Evolutionary conservation across 2,888 invertebrate species (phyloP).

Genomic region (Apodemia hepburni): DNA sequence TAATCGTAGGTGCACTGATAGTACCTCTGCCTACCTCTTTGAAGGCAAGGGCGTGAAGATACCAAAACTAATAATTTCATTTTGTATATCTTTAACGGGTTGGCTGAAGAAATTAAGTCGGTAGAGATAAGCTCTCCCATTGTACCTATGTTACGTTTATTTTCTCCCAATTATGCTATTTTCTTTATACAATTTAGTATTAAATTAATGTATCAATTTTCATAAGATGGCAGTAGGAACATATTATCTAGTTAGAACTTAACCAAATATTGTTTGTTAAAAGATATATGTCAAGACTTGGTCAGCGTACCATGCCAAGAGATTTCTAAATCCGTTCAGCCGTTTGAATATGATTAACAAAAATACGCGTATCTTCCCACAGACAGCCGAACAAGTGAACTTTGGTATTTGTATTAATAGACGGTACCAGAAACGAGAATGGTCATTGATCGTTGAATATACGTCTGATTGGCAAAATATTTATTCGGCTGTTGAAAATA

Average conservation of each 20-base stretch:
- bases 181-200: too few relatives aligned
- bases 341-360: conserved; percentile 11
- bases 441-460: background rate
- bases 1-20: too few relatives aligned
- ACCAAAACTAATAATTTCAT: too few relatives aligned
- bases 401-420: conserved; percentile 13
- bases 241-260: background rate
- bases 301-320: conserved; percentile 13
- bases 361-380: conserved; percentile 9
- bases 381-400: conserved; percentile 9
- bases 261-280: background rate
- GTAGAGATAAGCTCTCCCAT: too few relatives aligned
- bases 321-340: conserved; percentile 10
- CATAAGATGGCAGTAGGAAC: too few relatives aligned
- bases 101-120: too few relatives aligned
- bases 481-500: background rate
- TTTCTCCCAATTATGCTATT: too few relatives aligned
- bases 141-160: too few relatives aligned
- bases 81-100: too few relatives aligned
- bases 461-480: background rate
- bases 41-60: too few relatives aligned
- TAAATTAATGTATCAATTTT: too few relatives aligned
- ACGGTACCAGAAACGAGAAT: background rate
- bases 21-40: too few relatives aligned
- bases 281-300: conserved; percentile 1